phyloP scores from a whole-genome alignment of 2,797 vertebrate species.

The Sebastes steindachneri region DNA sequence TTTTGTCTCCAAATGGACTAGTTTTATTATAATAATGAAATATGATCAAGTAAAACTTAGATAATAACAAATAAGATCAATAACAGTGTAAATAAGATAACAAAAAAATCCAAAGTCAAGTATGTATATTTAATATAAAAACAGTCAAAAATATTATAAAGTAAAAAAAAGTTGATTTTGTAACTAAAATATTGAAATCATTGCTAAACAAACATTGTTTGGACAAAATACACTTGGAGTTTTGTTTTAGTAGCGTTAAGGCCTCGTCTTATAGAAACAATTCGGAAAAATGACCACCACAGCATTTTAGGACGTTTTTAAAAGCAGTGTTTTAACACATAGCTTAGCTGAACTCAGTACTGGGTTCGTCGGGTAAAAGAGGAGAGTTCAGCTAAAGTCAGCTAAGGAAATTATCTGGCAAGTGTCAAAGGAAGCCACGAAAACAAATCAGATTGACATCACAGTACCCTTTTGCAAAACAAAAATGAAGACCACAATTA shows the following conservation, averaged over 20 bases:
- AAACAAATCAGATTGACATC: neutral
- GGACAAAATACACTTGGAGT: too few relatives aligned
- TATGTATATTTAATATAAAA: neutral
- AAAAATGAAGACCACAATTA: neutral
- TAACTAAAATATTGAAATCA: neutral
- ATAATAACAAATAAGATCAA: neutral
- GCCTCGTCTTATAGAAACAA: too few relatives aligned
- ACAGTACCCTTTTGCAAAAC: neutral
- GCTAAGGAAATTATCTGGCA: neutral
- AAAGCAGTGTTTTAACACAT: too few relatives aligned
- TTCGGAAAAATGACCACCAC: too few relatives aligned
- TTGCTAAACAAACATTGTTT: neutral
- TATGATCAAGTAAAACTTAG: neutral
- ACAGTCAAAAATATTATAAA: neutral
- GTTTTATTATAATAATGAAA: neutral
- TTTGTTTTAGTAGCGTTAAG: too few relatives aligned
- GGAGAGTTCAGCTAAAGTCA: too few relatives aligned
- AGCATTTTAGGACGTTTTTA: too few relatives aligned
- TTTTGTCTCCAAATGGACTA: neutral
- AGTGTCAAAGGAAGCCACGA: neutral
- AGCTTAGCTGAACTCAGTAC: too few relatives aligned
- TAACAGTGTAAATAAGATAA: neutral
- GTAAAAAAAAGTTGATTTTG: neutral
- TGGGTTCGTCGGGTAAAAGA: neutral
- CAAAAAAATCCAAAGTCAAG: neutral